These are phyloP conservation scores for Megamerina dolium DNA, from an alignment of 2,888 invertebrate genomes.

Conservation along the genomic window DNA sequence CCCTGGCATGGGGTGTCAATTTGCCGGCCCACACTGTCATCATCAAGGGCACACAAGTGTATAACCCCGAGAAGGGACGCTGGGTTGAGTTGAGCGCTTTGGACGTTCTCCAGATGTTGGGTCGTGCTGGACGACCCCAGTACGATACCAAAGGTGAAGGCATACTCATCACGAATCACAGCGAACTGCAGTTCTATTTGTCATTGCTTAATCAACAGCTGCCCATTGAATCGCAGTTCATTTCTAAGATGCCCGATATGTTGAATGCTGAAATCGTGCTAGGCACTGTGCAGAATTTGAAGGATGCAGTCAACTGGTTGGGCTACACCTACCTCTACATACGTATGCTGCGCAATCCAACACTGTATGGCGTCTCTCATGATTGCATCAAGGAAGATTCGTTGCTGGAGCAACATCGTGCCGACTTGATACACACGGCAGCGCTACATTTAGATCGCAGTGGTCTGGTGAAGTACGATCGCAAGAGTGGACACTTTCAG, in stretches of 20 bases:
- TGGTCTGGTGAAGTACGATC: slow-evolving; percentile 91
- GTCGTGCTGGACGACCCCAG: slow-evolving; percentile 95
- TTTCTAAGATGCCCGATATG: slow-evolving; percentile 91
- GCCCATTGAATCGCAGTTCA: slow-evolving; percentile 95
- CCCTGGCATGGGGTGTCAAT: slow-evolving; percentile 99
- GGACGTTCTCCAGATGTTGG: slow-evolving; percentile 98
- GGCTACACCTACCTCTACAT: slow-evolving; percentile 97
- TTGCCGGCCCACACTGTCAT: slow-evolving; percentile 95
- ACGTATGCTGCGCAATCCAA: slow-evolving; percentile 85
- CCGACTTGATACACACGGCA: slow-evolving; percentile 94
- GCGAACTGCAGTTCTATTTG: slow-evolving; percentile 95
- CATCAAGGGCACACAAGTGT: slow-evolving; percentile 96
- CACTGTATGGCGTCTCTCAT: slow-evolving; percentile 78
- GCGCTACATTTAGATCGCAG: slow-evolving; percentile 86
- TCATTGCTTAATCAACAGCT: slow-evolving; percentile 96
- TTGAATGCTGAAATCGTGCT: slow-evolving; percentile 96
- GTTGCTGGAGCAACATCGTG: slow-evolving; percentile 79
- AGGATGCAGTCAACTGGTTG: slow-evolving; percentile 85
- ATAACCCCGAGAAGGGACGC: slow-evolving; percentile 95
- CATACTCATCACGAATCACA: slow-evolving; percentile 97
- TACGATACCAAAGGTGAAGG: slow-evolving; percentile 97
- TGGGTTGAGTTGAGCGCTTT: slow-evolving; percentile 97
- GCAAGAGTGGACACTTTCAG: slow-evolving; percentile 82
- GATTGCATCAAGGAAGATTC: slow-evolving; percentile 78
- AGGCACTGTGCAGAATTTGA: slow-evolving; percentile 82